These are phyloP conservation scores for Onychostoma macrolepis DNA, from an alignment of 2,113 vertebrate genomes.

Conservation along the genomic window DNA sequence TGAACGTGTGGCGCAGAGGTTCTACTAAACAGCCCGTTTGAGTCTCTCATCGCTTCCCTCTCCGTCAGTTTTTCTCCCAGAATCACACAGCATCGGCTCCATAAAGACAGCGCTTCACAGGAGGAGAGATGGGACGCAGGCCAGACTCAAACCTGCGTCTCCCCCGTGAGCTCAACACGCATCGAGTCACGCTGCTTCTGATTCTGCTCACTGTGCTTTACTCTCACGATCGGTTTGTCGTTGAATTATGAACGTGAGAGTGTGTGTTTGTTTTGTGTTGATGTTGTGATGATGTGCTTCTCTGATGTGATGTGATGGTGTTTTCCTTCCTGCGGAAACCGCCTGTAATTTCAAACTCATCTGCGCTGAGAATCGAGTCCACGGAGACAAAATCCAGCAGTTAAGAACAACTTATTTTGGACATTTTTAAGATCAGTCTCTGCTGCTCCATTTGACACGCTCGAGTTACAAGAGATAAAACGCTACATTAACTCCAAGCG, in stretches of 20 bases:
- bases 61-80: background rate
- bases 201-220: too few species aligned
- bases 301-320: background rate
- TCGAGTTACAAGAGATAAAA: background rate
- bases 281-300: background rate
- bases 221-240: too few species aligned
- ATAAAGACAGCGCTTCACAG: background rate
- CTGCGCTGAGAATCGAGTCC: background rate
- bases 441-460: background rate
- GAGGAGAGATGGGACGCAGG: background rate
- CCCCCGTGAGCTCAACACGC: background rate
- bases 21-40: background rate
- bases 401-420: background rate
- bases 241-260: constrained; percentile 36
- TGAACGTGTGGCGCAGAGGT: background rate
- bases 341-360: background rate
- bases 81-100: too few species aligned
- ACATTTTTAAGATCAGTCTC: background rate
- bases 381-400: background rate
- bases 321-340: constrained; percentile 12
- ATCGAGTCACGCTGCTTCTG: too few species aligned
- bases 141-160: background rate
- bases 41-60: background rate
- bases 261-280: constrained; percentile 8
- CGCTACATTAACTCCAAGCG: background rate